Evolutionary conservation across 2,113 vertebrate species (phyloP), one percentile per base, ranked within the genome.

Genomic region (Platysternon megacephalum): DNA sequence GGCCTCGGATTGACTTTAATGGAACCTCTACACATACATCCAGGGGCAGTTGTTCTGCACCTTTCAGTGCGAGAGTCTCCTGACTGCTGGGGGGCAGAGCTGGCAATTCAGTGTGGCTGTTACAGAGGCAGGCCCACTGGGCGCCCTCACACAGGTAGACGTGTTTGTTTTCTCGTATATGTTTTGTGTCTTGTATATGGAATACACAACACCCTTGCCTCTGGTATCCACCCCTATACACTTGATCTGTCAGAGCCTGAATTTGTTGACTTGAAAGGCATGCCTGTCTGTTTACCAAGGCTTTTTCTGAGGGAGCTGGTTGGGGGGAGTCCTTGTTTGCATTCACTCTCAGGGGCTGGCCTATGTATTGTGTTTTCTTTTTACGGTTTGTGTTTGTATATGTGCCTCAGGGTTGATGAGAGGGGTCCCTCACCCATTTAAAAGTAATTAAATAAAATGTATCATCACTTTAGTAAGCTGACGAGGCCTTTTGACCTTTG

Each of bases 401-500:
- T 91, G 42, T 88, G n/a, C 89, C 42, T 89, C n/a, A 39, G 82
- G 42, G 24, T 80, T 81, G 49, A 82, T 68, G 53, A 88, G 79
- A 85, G 82, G 11, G 83, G 58, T 93, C 65, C 51, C 68, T 92
- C 89, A 79, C 86, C 76, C n/a, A 29, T 29, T 89, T 26, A 51
- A 91, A 96, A 91, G 92, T 85, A 96, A 87, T n/a, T 68, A 94
- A 90, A 92, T 87, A 84, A 92, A 91, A 83, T 51, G 21, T 79
- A 76, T 58, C 93, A 42, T 51, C 39, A 68, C 4, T 79, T 93
- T 79, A 93, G 87, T 88, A 94, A 95, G 79, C 49, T 85, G 88
- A 79, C 39, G 24, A 93, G 87, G 55, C 90, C 93, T 94, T 72
- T 95, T 94, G 79, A 93, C 87, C 87, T 92, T 93, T 88, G 86